Evolutionary conservation across 2,888 invertebrate genomes (phyloP), one percentile per base, ranked within the genome.

Genomic region (Microctonus hyperodae): DNA sequence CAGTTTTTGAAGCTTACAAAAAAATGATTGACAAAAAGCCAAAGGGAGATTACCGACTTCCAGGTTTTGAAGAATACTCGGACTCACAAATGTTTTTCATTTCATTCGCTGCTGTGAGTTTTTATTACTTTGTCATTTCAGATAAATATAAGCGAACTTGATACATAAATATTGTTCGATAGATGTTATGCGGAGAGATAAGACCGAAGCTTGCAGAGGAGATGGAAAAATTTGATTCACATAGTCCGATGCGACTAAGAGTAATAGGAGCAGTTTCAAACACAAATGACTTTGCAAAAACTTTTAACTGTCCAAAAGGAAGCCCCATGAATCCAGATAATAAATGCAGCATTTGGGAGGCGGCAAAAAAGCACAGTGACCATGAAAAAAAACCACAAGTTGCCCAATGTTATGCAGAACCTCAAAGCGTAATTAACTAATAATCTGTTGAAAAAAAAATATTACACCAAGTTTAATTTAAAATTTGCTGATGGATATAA

Each of bases 21-120:
- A 65, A 64, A 16, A 48, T 63, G 25, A 60, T 68, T 10, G 48
- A 72, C 13, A 62, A 53, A 23, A 70, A 74, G 20, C 22, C 58
- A 7, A 4, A 22, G 5, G 81, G 80, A 4, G 83, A 85, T 70
- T 78, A 78, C 31, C 75, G 86, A 65, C 85, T 90, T 71, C 92
- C 92, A 9, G 92, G 90, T 50, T 83, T 90, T 75, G 87, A 90
- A 40, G 81, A 87, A 64, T 87, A 90, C 76, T 85, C 85, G 31
- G 88, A 90, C 11, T 88, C 90, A 50, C 92, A 92, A 77, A 87
- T 92, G 37, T 93, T 92, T 86, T 93, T 90, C 84, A 82, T 93
- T 13, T 92, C 92, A 33, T 72, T 70, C 40, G 69, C 60, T 9
- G 50, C 53, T 10, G 70, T 69, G 23, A 64, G 65, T 7, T 16